Percentiles rank a stretch among this genome's conserved stretches.
phyloP scores from a whole-genome alignment of 2,797 vertebrate genomes.

The Argyrosomus regius region DNA sequence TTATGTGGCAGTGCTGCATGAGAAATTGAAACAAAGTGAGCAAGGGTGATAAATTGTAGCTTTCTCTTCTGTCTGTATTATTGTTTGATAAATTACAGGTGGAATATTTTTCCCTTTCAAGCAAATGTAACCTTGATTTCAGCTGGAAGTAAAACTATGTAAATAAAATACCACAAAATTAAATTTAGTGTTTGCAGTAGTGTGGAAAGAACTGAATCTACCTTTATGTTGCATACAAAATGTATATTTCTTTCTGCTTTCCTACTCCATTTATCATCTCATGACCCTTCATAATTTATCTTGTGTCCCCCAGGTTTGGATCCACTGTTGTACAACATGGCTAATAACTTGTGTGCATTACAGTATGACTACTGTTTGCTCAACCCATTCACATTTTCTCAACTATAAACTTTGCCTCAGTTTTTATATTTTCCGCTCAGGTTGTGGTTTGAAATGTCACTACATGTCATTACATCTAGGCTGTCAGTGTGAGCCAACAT shows the following conservation, averaged over 20 bases:
- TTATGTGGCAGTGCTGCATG: neutral
- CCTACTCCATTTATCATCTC: neutral
- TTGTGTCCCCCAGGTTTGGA: neutral
- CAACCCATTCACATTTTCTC: slow-evolving; percentile 1
- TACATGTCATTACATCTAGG: neutral
- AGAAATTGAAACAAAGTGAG: neutral
- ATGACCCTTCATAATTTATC: neutral
- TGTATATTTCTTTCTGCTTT: neutral
- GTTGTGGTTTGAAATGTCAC: neutral
- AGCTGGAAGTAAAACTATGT: neutral
- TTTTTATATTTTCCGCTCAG: neutral
- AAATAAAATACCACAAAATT: neutral
- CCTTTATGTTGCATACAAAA: too few species aligned
- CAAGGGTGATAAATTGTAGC: neutral
- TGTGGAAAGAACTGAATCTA: neutral
- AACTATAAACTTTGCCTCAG: neutral
- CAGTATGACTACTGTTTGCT: slow-evolving; percentile 1
- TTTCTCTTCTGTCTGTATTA: neutral
- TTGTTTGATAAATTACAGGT: neutral
- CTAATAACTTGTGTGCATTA: neutral
- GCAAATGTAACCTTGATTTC: neutral
- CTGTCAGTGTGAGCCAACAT: neutral
- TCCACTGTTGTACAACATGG: neutral
- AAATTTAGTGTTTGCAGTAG: neutral
- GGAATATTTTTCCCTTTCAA: neutral